These are phyloP conservation scores for Lutjanus campechanus DNA, from an alignment of 2,797 vertebrate genomes.

Conservation along the genomic window DNA sequence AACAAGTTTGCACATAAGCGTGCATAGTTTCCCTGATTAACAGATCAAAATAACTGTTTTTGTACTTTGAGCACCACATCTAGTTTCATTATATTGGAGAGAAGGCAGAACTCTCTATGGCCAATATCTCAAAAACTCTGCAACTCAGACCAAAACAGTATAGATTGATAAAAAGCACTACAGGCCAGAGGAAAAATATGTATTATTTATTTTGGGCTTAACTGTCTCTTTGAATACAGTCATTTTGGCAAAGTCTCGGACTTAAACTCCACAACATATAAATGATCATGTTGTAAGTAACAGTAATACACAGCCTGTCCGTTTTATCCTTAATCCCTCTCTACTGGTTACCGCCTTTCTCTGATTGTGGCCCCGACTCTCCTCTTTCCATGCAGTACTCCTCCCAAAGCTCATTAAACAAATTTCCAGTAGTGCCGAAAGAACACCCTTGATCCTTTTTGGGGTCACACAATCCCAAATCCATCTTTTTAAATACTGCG, in stretches of 20 bases:
- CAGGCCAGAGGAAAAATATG: no score
- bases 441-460: conserved; percentile 48
- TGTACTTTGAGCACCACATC: no score
- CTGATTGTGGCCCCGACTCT: conserved; percentile 4
- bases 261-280: not conserved
- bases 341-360: conserved; percentile 27
- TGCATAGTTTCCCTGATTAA: no score
- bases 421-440: conserved; percentile 26
- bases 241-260: not conserved
- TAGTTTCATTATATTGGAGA: no score
- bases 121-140: no score
- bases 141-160: no score
- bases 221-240: not conserved
- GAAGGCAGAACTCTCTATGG: no score
- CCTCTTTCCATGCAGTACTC: conserved; percentile 61
- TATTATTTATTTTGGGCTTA: no score
- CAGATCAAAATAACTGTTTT: no score
- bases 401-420: conserved; percentile 67
- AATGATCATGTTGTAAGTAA: not conserved
- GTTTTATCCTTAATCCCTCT: not conserved
- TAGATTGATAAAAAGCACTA: no score
- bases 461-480: conserved; percentile 50
- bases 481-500: conserved; percentile 64
- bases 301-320: not conserved
- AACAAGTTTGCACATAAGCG: no score